Evolutionary conservation across 2,113 vertebrate genomes (phyloP), one percentile per base, ranked within the genome.

Genomic region (Notiomystis cincta): DNA sequence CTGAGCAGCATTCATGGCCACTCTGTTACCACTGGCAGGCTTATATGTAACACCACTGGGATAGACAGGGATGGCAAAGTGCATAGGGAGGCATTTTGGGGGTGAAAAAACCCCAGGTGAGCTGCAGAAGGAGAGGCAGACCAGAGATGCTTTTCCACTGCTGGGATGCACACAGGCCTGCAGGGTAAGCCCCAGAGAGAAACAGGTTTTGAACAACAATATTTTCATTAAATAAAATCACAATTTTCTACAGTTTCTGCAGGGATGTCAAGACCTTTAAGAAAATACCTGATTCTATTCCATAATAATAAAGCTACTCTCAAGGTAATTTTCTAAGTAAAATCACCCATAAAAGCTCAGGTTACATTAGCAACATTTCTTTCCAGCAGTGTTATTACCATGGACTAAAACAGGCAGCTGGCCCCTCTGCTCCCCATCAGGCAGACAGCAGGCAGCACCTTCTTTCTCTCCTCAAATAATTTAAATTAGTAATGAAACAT

Each of bases 261-360:
- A 73, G 81, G 51, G 51, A 45, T 58, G 54, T 64, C 51, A 83
- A 89, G 83, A 75, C 64, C 51, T 87, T 48, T 70, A 86, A 77
- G 64, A 77, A 94, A 83, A 86, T 69, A 70, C 57, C 48, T 38
- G 50, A 53, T 64, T 82, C 48, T 83, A 50, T 75, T 81, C 80
- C 94, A 67, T 62, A 87, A 89, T 45, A 92, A 89, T 67, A 86
- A 80, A 92, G 67, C 54, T 83, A 60, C 94, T 80, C 93, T 79
- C 27, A 21, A 82, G 57, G 66, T 48, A 14, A 69, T 85, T 90
- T 88, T 82, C 54, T 53, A 45, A 60, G 61, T 79, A 89, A 76
- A 93, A 83, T 71, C 33, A 18, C 37, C 50, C 45, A 69, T 72
- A 86, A 88, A 82, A 28, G 16, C 58, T 60, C 5, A 4, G 31